Conservation (phyloP, 2,113 vertebrate species). For the Callaeas wilsoni region DNA sequence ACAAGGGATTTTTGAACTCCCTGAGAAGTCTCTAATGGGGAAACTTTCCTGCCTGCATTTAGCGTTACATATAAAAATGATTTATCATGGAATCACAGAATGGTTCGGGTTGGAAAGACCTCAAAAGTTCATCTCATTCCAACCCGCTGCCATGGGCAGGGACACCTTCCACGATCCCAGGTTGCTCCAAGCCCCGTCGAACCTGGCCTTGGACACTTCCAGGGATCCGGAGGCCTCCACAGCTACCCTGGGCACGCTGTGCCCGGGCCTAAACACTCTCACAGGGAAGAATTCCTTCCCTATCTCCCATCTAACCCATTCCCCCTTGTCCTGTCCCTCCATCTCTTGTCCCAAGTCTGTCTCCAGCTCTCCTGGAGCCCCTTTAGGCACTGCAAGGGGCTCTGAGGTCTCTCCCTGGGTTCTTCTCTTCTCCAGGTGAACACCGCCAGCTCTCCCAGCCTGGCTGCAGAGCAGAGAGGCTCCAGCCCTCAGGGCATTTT, state of each 20-base stretch:
- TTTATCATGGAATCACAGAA: neutral
- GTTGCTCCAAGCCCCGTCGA: fast-evolving
- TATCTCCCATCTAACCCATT: neutral
- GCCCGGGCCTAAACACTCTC: neutral
- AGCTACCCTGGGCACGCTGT: neutral
- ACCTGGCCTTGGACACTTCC: neutral
- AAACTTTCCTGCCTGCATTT: neutral
- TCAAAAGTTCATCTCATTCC: neutral
- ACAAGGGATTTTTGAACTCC: neutral
- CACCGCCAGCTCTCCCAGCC: neutral
- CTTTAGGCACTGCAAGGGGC: neutral
- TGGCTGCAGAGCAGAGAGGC: neutral
- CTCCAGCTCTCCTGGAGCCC: neutral
- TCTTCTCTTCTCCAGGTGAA: neutral
- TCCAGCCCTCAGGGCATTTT: neutral
- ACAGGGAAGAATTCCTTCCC: fast-evolving
- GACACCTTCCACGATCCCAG: neutral
- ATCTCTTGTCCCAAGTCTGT: neutral
- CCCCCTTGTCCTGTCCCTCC: neutral
- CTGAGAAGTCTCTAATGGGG: neutral
- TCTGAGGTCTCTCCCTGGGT: neutral
- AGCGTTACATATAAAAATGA: neutral
- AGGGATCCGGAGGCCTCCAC: neutral
- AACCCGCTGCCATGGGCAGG: neutral
- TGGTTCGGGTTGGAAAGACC: neutral